A percentile compares a stretch with the other conserved stretches of the same genome.
phyloP scores from a whole-genome alignment of 2,888 invertebrate genomes.

The Dryobota labecula region DNA sequence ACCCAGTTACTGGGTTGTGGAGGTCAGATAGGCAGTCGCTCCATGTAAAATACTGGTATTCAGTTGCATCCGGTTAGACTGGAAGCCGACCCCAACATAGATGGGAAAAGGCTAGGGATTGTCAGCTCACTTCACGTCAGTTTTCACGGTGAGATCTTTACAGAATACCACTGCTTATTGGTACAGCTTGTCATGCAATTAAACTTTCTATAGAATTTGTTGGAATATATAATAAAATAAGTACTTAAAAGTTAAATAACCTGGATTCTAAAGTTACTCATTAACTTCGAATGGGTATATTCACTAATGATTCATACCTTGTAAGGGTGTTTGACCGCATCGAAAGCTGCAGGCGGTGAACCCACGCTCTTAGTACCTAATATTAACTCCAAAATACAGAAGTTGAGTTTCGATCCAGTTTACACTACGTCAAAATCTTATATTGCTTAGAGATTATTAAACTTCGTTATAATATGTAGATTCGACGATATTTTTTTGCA shows the following conservation, averaged over 20 bases:
- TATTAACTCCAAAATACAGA: constrained; percentile 26
- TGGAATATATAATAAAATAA: neutral
- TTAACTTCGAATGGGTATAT: constrained; percentile 20
- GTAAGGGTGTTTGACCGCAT: constrained; percentile 18
- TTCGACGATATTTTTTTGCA: constrained; percentile 1
- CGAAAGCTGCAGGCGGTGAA: constrained; percentile 22
- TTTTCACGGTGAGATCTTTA: too few species aligned
- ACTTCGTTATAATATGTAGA: constrained; percentile 9
- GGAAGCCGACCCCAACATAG: too few species aligned
- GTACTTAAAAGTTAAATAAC: neutral
- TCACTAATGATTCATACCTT: constrained; percentile 3
- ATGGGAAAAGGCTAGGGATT: too few species aligned
- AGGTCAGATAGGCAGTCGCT: too few species aligned
- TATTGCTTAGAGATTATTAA: constrained; percentile 8
- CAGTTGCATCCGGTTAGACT: too few species aligned
- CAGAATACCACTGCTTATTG: too few species aligned
- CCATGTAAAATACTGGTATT: too few species aligned
- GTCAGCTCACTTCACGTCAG: too few species aligned
- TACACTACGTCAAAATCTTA: constrained; percentile 6
- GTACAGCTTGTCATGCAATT: constrained; percentile 10
- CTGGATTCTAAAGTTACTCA: constrained; percentile 2
- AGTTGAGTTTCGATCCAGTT: constrained; percentile 12
- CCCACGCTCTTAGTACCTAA: constrained; percentile 17
- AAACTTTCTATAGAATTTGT: constrained; percentile 1
- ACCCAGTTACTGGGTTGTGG: too few species aligned